Evolutionary conservation across 2,888 invertebrate species (phyloP), one percentile per base, ranked within the genome.

Genomic region (Nomada fucata): DNA sequence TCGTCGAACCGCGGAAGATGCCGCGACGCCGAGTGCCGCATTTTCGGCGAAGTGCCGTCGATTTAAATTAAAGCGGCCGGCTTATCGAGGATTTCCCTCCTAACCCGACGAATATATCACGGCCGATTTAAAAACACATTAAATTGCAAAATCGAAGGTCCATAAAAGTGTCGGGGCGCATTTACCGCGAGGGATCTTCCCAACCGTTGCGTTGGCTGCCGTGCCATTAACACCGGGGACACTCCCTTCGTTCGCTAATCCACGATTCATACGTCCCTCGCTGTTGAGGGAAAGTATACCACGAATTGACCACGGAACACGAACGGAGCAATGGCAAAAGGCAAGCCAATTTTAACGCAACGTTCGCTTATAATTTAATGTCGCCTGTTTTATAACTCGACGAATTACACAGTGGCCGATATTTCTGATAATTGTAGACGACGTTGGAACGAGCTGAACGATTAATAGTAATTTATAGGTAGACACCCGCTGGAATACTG

Each of bases 391-490:
- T 36, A 36, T 36, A 36, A 0, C 36, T 7, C 36, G 36, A 36
- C 5, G 36, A 36, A 36, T 36, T 36, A 36, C 0, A 36, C 36
- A 7, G 36, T 36, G 36, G 1, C 0, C 36, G 36, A 36, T 36
- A 36, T 36, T 36, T 7, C 36, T 36, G 36, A 7, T 36, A 36
- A 36, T 36, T 36, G 20, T 7, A 36, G 4, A 18, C 20, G n/a
- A 11, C 50, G 2, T 52, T 26, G 11, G 18, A 15, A 61, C 18
- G 67, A 42, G 47, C 23, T 4, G 18, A 13, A 53, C 47, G 70
- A 79, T 79, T 76, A 79, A 79, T 77, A 63, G 71, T 71, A 67
- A 78, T 77, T 79, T 67, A 44, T 65, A 15, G 42, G 26, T 20
- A 15, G 44, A 23, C 18, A 15, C 57, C 26, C 42, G 26, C 42